phyloP scores from a whole-genome alignment of 2,113 vertebrate genomes.

The Xenopus borealis region DNA sequence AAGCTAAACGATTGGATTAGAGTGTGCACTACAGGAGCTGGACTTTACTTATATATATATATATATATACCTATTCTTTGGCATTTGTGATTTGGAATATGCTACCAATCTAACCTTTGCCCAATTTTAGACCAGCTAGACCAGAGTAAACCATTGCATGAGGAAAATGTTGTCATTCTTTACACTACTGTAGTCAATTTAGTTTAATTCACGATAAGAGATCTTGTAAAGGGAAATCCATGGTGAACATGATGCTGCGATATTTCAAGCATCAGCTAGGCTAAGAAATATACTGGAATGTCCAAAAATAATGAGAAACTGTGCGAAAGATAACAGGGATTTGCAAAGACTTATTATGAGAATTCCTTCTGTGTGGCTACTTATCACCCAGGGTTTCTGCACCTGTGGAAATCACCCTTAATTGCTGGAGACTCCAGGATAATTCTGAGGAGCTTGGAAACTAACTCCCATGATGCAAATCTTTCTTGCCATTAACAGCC shows the following conservation, averaged over 20 bases:
- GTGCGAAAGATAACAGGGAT: neutral
- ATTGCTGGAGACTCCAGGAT: constrained; percentile 12
- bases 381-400: constrained; percentile 21
- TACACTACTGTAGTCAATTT: no score
- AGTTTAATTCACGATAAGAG: no score
- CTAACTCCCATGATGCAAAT: constrained; percentile 47
- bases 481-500: constrained; percentile 58
- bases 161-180: no score
- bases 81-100: no score
- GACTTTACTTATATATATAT: no score
- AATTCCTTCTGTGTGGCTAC: constrained; percentile 8
- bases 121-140: no score
- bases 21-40: no score
- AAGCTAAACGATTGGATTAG: no score
- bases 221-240: no score
- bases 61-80: no score
- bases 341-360: constrained; percentile 11
- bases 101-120: no score
- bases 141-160: no score
- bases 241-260: neutral
- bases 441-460: neutral
- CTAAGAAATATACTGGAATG: neutral
- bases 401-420: constrained; percentile 23
- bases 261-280: constrained; percentile 6
- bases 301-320: constrained; percentile 2